A percentile compares a stretch with the other conserved stretches of the same genome.
Evolutionary conservation across 2,797 vertebrate species (phyloP).

Genomic region (Phalloptychus januarius): DNA sequence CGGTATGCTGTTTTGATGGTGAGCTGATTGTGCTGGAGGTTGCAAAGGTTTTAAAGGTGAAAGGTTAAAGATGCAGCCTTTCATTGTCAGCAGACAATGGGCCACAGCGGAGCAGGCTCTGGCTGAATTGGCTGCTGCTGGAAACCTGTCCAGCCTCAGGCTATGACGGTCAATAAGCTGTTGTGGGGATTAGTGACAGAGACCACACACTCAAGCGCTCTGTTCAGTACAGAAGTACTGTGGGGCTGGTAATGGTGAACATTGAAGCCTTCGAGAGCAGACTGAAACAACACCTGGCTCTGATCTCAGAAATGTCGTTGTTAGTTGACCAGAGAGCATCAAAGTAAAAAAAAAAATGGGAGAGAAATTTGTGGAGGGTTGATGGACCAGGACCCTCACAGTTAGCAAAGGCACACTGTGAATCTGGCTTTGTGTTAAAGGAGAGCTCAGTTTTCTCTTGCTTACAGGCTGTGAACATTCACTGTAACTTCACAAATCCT

Average conservation of each 20-base stretch:
- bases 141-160: slow-evolving; percentile 62
- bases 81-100: slow-evolving; percentile 75
- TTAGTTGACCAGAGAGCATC: slow-evolving; percentile 9
- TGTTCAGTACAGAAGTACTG: slow-evolving; percentile 46
- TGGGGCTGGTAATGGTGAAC: slow-evolving; percentile 40
- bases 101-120: slow-evolving; percentile 54
- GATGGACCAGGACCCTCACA: not conserved
- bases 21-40: slow-evolving; percentile 67
- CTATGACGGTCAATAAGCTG: slow-evolving; percentile 69
- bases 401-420: not conserved
- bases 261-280: slow-evolving; percentile 34
- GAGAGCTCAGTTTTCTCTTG: not conserved
- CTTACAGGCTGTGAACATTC: not conserved
- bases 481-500: not conserved
- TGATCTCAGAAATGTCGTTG: slow-evolving; percentile 11
- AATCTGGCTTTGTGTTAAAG: not conserved
- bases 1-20: slow-evolving; percentile 63
- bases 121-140: slow-evolving; percentile 52
- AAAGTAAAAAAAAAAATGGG: not conserved
- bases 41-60: slow-evolving; percentile 68
- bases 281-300: slow-evolving; percentile 26
- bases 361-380: not conserved
- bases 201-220: slow-evolving; percentile 71
- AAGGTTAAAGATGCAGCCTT: slow-evolving; percentile 78
- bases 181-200: slow-evolving; percentile 68